Percentiles rank a stretch among this genome's conserved stretches.
phyloP scores from a whole-genome alignment of 2,888 invertebrate genomes.

The Agriopis leucophaearia region DNA sequence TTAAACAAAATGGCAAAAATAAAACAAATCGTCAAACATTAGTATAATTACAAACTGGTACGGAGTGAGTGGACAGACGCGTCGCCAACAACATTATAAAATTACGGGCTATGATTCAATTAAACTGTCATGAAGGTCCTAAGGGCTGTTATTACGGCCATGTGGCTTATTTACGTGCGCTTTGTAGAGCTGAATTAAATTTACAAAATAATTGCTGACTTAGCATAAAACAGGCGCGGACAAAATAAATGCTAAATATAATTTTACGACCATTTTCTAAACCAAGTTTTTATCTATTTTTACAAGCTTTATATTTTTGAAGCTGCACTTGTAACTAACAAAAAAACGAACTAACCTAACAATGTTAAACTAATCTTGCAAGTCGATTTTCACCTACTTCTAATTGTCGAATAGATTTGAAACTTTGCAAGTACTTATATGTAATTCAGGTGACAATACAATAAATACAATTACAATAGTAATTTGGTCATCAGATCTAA shows the following conservation, averaged over 20 bases:
- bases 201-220: slow-evolving; percentile 29
- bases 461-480: too few species aligned
- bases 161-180: slow-evolving; percentile 57
- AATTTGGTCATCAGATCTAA: too few species aligned
- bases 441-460: too few species aligned
- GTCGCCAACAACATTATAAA: slow-evolving; percentile 49
- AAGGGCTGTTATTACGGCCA: slow-evolving; percentile 61
- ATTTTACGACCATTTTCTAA: too few species aligned
- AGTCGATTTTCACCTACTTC: too few species aligned
- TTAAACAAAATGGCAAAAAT: not conserved
- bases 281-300: not conserved
- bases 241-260: not conserved
- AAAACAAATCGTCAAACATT: slow-evolving; percentile 8
- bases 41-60: slow-evolving; percentile 16
- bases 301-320: too few species aligned
- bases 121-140: slow-evolving; percentile 69
- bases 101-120: slow-evolving; percentile 68
- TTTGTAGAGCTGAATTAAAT: slow-evolving; percentile 43
- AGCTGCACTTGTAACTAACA: too few species aligned
- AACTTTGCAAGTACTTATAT: too few species aligned
- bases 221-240: not conserved
- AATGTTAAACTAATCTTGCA: too few species aligned
- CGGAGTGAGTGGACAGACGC: slow-evolving; percentile 30
- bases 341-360: too few species aligned
- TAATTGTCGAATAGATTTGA: too few species aligned